Conservation (phyloP, 2,888 invertebrate species). For the Drosophila hawaiiensis region DNA sequence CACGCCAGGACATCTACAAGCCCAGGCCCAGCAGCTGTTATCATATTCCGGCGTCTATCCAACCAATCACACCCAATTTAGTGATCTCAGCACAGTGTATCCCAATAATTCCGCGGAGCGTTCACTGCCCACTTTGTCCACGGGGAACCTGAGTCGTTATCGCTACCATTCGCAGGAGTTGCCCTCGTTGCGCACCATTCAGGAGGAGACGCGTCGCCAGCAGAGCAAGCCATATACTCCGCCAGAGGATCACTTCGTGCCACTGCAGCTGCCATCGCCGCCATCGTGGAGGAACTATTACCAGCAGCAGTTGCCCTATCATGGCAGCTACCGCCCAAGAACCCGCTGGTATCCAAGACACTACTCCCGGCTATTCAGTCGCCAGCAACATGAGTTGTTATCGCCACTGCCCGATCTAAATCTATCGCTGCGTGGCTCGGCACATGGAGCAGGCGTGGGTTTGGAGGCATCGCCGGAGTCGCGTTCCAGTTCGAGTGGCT, state of each 20-base stretch:
- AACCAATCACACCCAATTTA: slow-evolving; percentile 87
- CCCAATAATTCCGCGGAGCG: slow-evolving; percentile 91
- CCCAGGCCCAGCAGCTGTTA: slow-evolving; percentile 60
- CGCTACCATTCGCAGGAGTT: slow-evolving; percentile 90
- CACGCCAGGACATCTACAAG: slow-evolving; percentile 78
- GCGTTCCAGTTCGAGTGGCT: slow-evolving; percentile 94
- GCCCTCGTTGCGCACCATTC: slow-evolving; percentile 90
- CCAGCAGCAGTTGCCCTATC: slow-evolving; percentile 82
- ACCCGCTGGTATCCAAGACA: slow-evolving; percentile 89
- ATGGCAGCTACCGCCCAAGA: slow-evolving; percentile 86
- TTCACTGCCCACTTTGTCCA: slow-evolving; percentile 90
- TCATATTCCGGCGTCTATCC: slow-evolving; percentile 44
- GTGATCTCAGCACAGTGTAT: slow-evolving; percentile 94
- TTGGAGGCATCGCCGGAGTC: slow-evolving; percentile 94
- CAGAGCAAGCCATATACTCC: slow-evolving; percentile 50
- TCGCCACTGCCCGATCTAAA: slow-evolving; percentile 88
- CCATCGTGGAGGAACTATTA: slow-evolving; percentile 87
- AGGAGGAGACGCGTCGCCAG: slow-evolving; percentile 88
- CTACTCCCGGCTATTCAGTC: slow-evolving; percentile 88
- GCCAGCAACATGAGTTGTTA: slow-evolving; percentile 89
- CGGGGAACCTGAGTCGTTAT: slow-evolving; percentile 84
- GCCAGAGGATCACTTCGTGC: slow-evolving; percentile 86
- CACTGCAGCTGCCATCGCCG: slow-evolving; percentile 88
- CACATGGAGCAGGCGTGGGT: slow-evolving; percentile 75
- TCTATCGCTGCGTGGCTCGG: slow-evolving; percentile 73